Conservation (phyloP, 64 coral and sea anemone species). For the Dendronephthya gigantea region DNA sequence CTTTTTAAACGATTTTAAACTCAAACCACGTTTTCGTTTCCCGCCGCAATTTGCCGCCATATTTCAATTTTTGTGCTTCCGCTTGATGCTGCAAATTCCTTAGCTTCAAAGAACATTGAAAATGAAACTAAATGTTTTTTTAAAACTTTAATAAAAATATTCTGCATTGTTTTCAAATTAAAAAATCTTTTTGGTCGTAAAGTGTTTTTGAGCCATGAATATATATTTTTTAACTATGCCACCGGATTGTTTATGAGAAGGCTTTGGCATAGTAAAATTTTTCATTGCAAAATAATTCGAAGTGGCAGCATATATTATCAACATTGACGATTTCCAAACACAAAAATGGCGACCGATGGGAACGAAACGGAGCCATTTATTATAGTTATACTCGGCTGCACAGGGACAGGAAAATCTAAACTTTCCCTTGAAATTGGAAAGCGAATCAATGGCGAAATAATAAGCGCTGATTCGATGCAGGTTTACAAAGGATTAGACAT, state of each 20-base stretch:
- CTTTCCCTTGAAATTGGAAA: conserved; percentile 92
- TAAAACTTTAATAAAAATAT: no score
- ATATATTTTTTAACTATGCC: no score
- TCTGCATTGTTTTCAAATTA: no score
- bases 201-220: no score
- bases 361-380: conserved; percentile 31
- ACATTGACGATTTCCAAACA: neutral
- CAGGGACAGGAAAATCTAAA: conserved; percentile 98
- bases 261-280: no score
- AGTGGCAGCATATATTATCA: neutral
- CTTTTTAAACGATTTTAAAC: neutral
- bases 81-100: neutral
- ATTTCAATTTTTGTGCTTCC: neutral
- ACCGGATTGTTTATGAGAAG: no score
- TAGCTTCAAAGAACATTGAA: neutral
- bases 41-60: neutral
- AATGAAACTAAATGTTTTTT: no score
- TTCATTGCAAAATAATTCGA: neutral
- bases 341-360: conserved; percentile 66
- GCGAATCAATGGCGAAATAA: conserved; percentile 74
- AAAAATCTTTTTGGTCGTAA: neutral
- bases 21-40: conserved; percentile 4
- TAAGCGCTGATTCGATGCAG: conserved; percentile 98
- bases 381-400: conserved; percentile 83
- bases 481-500: conserved; percentile 89